Evolutionary conservation across 2,113 vertebrate genomes (phyloP).

Genomic region (Zosterops borbonicus): DNA sequence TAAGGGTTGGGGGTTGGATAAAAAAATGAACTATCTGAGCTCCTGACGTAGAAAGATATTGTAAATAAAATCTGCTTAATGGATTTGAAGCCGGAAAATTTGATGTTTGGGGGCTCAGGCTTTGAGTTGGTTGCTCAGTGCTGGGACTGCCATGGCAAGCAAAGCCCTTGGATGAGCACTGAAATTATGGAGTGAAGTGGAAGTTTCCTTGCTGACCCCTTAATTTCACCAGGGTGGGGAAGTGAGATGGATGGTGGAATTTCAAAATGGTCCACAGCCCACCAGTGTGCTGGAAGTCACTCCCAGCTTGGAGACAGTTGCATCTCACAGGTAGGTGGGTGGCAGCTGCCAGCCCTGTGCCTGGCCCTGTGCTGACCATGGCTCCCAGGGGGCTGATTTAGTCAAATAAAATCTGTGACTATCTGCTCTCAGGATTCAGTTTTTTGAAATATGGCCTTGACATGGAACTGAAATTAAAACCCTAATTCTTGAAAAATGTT

Average conservation of each 20-base stretch:
- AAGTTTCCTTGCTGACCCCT: background rate
- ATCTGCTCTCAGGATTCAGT: fast-evolving
- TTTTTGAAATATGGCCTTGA: background rate
- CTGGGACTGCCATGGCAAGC: background rate
- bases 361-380: background rate
- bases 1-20: background rate
- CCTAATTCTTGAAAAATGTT: background rate
- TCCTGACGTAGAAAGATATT: background rate
- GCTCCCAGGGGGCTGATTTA: background rate
- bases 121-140: background rate
- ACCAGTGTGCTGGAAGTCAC: background rate
- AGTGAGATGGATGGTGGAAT: background rate
- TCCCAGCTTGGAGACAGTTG: background rate
- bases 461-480: background rate
- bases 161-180: background rate
- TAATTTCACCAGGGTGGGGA: background rate
- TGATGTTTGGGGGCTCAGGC: background rate
- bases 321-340: background rate
- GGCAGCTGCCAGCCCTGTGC: background rate
- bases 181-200: background rate
- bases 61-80: background rate
- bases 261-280: background rate
- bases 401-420: background rate
- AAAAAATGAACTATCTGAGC: background rate
- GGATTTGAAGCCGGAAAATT: background rate